A percentile compares a stretch with the other conserved stretches of the same genome.
Evolutionary conservation across 2,113 vertebrate genomes (phyloP).

Genomic region (Indicator maculatus): DNA sequence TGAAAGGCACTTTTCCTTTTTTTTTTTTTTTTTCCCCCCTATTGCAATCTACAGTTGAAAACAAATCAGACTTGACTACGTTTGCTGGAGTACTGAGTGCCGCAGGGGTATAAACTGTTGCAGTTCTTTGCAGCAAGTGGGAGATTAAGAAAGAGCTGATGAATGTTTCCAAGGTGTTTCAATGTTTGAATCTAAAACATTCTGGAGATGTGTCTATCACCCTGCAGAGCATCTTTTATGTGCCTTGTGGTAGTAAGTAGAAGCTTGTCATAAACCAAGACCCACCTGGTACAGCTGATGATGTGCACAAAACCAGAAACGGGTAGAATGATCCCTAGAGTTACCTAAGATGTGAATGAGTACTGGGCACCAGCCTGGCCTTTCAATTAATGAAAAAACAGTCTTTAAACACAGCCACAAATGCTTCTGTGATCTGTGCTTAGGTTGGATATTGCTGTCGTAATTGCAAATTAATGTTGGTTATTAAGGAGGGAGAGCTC

Average conservation of each 20-base stretch:
- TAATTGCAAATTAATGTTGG: conserved; percentile 21
- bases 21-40: not conserved
- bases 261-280: not conserved
- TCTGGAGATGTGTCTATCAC: not conserved
- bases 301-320: not conserved
- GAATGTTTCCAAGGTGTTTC: not conserved
- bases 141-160: not conserved
- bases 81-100: not conserved
- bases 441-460: not conserved
- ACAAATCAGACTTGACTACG: not conserved
- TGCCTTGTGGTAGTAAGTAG: not conserved
- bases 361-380: not conserved
- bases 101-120: not conserved
- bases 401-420: not conserved
- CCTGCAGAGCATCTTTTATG: not conserved
- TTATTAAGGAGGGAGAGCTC: conserved; percentile 24
- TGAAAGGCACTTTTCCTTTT: conserved; percentile 8
- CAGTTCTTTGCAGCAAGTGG: not conserved
- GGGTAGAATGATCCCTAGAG: not conserved
- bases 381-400: conserved; percentile 3
- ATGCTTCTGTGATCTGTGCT: not conserved
- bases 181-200: not conserved
- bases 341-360: not conserved
- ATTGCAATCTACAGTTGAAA: not conserved
- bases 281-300: not conserved